Base-by-base conservation (phyloP, 1,140 invertebrate genomes). In the Gonioctena quinquepunctata region DNA sequence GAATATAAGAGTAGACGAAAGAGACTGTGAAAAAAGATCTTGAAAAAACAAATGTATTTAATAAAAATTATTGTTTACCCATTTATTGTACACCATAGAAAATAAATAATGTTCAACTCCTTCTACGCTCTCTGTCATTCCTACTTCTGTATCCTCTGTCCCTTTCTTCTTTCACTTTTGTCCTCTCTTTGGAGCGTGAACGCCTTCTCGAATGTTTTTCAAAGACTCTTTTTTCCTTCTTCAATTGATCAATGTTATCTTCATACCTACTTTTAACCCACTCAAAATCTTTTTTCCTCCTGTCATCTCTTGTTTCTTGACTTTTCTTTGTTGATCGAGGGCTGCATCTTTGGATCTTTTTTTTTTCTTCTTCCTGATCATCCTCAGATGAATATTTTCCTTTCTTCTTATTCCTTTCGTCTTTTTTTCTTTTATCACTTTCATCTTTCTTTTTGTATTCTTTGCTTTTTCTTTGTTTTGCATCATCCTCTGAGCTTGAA, bases 201-300 rank as follows among this genome's bases (percentile, higher is more conserved):
- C 68, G 57, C 62, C 42, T 56, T 71, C 63, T 71, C 7, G 33
- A 54, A 42, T 22, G 26, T 48, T 66, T 75, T 57, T 67, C 71
- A 66, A 66, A 75, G 3, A 49, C 61, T 42, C 42, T 63, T 61
- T 33, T 65, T n/a, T 65, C 64, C 42, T 67, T 66, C 52, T 66
- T 72, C 26, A 75, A 49, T 48, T 68, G 68, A 8, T 27, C 21
- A 19, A 67, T 61, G 56, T 72, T 70, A 56, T 74, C 71, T 61
- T 71, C 66, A 61, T 68, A 57, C 26, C 69, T 50, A 61, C 72
- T 74, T 22, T 66, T 71, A n/a, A 70, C 62, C 68, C 69, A 68
- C 66, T 74, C 66, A 61, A 68, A 69, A 28, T 77, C 71, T 66
- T 50, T 72, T 48, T 48, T 70, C 61, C 48, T 71, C 59, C 54